These are phyloP conservation scores for Copidosoma aretas DNA, from an alignment of 2,888 invertebrate species.

Conservation along the genomic window DNA sequence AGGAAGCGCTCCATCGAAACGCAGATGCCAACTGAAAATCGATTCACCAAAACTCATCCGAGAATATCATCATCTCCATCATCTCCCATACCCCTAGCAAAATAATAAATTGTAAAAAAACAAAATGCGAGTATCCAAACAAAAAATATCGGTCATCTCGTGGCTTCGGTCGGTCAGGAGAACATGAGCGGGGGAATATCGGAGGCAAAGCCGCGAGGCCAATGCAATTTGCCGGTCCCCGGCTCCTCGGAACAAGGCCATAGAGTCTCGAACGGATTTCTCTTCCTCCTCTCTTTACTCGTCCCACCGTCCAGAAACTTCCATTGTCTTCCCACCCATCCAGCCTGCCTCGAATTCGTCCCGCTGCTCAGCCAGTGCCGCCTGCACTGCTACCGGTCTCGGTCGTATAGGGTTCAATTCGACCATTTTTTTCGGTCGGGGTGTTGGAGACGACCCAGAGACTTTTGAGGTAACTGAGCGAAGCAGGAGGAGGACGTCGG, in stretches of 20 bases:
- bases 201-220: conserved; percentile 29
- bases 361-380: background rate
- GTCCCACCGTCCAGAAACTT: background rate
- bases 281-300: background rate
- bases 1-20: conserved; percentile 15
- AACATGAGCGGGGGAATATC: too few relatives aligned
- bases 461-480: background rate
- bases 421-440: too few relatives aligned
- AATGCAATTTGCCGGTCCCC: conserved; percentile 37
- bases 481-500: conserved; percentile 4
- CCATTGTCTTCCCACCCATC: background rate
- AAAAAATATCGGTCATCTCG: too few relatives aligned
- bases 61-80: background rate
- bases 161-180: too few relatives aligned
- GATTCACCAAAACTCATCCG: conserved; percentile 13
- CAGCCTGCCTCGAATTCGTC: background rate
- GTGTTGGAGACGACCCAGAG: too few relatives aligned
- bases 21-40: conserved; percentile 13
- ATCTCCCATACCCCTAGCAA: conserved; percentile 5
- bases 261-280: conserved; percentile 35
- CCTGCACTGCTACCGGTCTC: too few relatives aligned
- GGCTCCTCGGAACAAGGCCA: conserved; percentile 21
- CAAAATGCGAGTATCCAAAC: too few relatives aligned
- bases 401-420: too few relatives aligned
- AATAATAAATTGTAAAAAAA: too few relatives aligned